Percentiles rank a stretch among this genome's conserved stretches.
phyloP scores from a whole-genome alignment of 2,113 vertebrate genomes.

The Nibea albiflora region DNA sequence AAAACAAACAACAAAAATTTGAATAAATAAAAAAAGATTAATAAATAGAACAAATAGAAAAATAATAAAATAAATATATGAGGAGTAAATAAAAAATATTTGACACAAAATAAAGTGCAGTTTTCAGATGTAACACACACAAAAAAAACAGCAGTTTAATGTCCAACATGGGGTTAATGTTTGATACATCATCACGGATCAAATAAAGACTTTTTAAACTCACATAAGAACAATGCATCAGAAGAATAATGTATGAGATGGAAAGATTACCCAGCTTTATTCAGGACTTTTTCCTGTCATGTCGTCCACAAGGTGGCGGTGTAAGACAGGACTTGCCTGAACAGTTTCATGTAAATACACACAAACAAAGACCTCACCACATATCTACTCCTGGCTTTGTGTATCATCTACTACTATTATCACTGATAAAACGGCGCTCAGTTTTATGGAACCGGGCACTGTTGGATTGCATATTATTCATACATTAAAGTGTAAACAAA shows the following conservation, averaged over 20 bases:
- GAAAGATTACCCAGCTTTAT: slow-evolving; percentile 6
- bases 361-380: slow-evolving; percentile 50
- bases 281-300: slow-evolving; percentile 12
- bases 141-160: slow-evolving; percentile 51
- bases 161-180: slow-evolving; percentile 26
- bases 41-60: slow-evolving; percentile 70
- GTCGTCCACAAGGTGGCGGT: slow-evolving; percentile 72
- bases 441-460: slow-evolving; percentile 67
- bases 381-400: slow-evolving; percentile 39
- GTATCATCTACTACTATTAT: slow-evolving; percentile 20
- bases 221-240: background rate
- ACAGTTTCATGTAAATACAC: slow-evolving; percentile 18
- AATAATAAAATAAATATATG: slow-evolving; percentile 36
- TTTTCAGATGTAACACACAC: slow-evolving; percentile 52
- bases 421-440: slow-evolving; percentile 56
- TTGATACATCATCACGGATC: slow-evolving; percentile 13
- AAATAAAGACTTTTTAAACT: slow-evolving; percentile 16
- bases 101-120: slow-evolving; percentile 82
- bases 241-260: slow-evolving; percentile 6
- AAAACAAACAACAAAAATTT: background rate
- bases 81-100: slow-evolving; percentile 51
- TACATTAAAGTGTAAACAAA: slow-evolving; percentile 66
- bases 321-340: slow-evolving; percentile 39
- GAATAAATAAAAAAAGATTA: slow-evolving; percentile 49
- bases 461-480: slow-evolving; percentile 76